Conservation (phyloP, 2,888 invertebrate species). For the Idaea straminata region DNA sequence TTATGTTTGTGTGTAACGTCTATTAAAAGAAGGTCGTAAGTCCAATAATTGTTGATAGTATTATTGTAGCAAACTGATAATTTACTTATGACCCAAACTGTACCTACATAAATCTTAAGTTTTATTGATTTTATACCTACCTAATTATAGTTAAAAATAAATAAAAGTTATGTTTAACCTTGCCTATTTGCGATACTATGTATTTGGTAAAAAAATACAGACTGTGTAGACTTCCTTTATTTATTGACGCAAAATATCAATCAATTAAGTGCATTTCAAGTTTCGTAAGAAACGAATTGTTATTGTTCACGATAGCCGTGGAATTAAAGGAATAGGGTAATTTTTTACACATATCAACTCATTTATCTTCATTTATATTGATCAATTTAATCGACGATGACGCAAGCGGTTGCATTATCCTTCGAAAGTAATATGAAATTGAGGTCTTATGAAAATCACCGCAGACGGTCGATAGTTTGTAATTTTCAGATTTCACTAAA, state of each 20-base stretch:
- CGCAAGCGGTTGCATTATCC: neutral
- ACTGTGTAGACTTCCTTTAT: too few species aligned
- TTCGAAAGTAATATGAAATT: neutral
- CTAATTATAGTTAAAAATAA: too few species aligned
- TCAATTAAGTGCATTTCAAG: neutral
- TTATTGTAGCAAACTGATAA: too few species aligned
- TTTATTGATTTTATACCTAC: too few species aligned
- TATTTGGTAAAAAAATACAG: too few species aligned
- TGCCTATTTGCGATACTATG: too few species aligned
- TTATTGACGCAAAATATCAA: neutral
- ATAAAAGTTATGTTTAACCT: too few species aligned
- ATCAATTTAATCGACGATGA: neutral
- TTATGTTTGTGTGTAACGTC: too few species aligned
- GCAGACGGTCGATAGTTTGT: neutral
- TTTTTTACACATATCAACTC: neutral
- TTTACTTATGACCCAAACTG: too few species aligned
- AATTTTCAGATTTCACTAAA: neutral
- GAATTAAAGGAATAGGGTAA: neutral
- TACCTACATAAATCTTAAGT: too few species aligned
- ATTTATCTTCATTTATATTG: neutral
- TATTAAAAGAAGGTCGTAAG: too few species aligned
- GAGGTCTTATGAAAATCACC: neutral
- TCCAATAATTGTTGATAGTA: too few species aligned
- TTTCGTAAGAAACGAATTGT: neutral
- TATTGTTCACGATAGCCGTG: neutral